A percentile compares a stretch with the other conserved stretches of the same genome.
These are phyloP conservation scores for Scrobipalpa atriplicella DNA, from an alignment of 2,888 invertebrate genomes.

Conservation along the genomic window DNA sequence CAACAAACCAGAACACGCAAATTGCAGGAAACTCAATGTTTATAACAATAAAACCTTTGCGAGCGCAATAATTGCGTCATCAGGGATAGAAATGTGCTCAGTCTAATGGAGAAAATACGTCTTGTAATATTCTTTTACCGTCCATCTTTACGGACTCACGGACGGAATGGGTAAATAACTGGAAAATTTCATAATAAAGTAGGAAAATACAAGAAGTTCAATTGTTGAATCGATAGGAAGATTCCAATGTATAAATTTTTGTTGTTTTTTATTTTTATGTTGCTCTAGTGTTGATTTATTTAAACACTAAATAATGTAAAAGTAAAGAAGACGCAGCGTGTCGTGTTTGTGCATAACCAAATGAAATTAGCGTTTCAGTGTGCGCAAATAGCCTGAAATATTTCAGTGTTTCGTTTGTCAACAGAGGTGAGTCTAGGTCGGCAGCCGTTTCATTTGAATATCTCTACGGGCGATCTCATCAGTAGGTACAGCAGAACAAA, in stretches of 20 bases:
- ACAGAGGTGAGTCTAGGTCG: constrained; percentile 52
- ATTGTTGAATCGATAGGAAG: background rate
- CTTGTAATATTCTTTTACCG: background rate
- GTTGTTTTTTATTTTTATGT: background rate
- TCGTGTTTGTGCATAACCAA: constrained; percentile 37
- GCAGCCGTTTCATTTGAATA: constrained; percentile 68
- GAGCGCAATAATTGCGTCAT: constrained; percentile 3
- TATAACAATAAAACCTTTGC: background rate
- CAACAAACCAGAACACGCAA: constrained; percentile 29
- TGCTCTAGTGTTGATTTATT: constrained; percentile 6
- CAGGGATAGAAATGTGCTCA: background rate
- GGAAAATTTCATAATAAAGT: constrained; percentile 21
- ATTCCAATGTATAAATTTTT: background rate
- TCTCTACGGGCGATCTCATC: constrained; percentile 65
- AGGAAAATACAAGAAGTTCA: background rate
- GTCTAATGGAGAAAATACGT: background rate
- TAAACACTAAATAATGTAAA: constrained; percentile 4
- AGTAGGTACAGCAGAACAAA: constrained; percentile 57
- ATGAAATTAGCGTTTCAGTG: constrained; percentile 61
- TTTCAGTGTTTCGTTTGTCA: constrained; percentile 62
- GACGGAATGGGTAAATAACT: constrained; percentile 19
- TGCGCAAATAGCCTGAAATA: constrained; percentile 58
- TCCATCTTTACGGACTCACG: background rate
- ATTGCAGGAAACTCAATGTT: background rate
- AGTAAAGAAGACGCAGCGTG: constrained; percentile 18